Evolutionary conservation across 2,797 vertebrate species (phyloP), one percentile per base, ranked within the genome.

Genomic region (Eremophila alpestris): DNA sequence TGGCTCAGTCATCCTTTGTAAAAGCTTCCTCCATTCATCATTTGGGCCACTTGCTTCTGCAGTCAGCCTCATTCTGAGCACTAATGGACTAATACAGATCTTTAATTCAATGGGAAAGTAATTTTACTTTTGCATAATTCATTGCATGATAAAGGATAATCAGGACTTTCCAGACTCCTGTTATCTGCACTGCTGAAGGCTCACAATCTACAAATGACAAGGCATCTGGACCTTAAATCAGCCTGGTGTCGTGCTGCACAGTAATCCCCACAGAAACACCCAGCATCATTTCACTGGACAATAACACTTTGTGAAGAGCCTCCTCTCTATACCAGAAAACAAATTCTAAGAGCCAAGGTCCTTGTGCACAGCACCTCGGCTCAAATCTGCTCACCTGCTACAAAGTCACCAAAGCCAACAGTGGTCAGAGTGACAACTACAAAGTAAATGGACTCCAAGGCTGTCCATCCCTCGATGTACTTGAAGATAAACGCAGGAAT

Each of bases 381-480:
- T 85, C 3, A 1, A 63, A 83, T 45, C 46, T 55, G 15, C 51
- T 98, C 97, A 99, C 99, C 99, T 99, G 99, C 99, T 78, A 99
- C 99, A 38, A 99, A 99, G 97, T 99, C 99, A 80, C 99, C 99
- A 27, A 99, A 99, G 87, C 99, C 99, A 91, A 99, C 98, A 0
- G 99, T 99, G 88, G 99, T 99, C 83, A 99, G 98, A 54, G 99
- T 99, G 96, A 99, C 99, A 76, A 99, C 99, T 56, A 99, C 99
- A 95, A 99, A 99, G 97, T 99, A 99, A 93, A 99, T 99, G 87
- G 99, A 98, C 55, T 99, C 99, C 97, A 99, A 97, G 11, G 98
- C 98, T 23, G 98, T 99, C 99, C 99, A 99, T 34, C 98, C 98
- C 80, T 99, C 99, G 2, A 98, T 99, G 97, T 99, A 97, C 89